phyloP scores from a whole-genome alignment of 2,113 vertebrate species.

The Pangasianodon gigas region DNA sequence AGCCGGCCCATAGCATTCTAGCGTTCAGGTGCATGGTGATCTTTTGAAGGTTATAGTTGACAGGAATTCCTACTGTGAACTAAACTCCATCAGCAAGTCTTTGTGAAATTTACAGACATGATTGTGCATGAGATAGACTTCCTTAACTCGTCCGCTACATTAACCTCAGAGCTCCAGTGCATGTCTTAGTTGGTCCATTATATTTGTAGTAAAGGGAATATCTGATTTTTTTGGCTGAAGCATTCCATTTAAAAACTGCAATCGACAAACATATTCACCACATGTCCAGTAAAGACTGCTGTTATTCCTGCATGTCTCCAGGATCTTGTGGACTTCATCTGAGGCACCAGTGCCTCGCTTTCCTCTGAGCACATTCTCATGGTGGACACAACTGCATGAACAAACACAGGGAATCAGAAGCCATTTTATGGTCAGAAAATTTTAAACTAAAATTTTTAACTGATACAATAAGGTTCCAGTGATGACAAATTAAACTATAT shows the following conservation, averaged over 20 bases:
- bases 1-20: neutral
- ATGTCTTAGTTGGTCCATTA: neutral
- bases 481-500: neutral
- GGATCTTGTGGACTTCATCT: conserved; percentile 68
- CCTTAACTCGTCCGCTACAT: neutral
- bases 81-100: neutral
- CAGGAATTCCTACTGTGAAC: neutral
- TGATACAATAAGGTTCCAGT: neutral
- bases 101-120: neutral
- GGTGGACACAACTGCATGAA: conserved; percentile 66
- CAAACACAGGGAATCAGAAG: conserved; percentile 2
- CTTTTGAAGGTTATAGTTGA: neutral
- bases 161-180: neutral
- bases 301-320: conserved; percentile 71
- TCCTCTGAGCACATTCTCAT: conserved; percentile 63
- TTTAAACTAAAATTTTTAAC: neutral
- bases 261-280: conserved; percentile 43
- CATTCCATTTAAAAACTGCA: neutral
- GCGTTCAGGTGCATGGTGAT: neutral
- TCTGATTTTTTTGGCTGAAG: neutral
- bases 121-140: neutral
- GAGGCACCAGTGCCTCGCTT: conserved; percentile 60
- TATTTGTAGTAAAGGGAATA: neutral
- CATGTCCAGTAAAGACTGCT: conserved; percentile 66
- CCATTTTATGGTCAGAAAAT: neutral